phyloP scores from a whole-genome alignment of 2,797 vertebrate genomes.

The Gallinago stenura region DNA sequence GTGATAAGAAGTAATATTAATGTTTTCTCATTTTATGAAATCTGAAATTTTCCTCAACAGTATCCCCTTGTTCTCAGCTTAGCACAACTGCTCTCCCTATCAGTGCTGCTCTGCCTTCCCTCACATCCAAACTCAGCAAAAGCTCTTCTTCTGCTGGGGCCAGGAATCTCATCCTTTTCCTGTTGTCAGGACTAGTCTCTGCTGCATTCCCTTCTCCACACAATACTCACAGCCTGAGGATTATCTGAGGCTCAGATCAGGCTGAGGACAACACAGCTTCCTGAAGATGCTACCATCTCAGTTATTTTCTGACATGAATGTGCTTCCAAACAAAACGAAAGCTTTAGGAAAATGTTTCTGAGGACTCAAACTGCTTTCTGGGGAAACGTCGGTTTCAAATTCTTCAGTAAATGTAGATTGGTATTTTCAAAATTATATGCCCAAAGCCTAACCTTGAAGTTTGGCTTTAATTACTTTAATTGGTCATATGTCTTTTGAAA shows the following conservation, averaged over 20 bases:
- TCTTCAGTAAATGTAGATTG: not conserved
- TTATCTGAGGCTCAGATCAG: not conserved
- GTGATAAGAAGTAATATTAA: not conserved
- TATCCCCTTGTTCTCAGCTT: not conserved
- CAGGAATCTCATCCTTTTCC: not conserved
- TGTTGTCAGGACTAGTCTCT: not conserved
- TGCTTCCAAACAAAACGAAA: not conserved
- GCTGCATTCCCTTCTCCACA: not conserved
- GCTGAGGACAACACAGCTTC: not conserved
- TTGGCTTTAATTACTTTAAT: not conserved
- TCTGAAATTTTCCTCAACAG: not conserved
- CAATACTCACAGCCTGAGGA: not conserved
- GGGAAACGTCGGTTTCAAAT: not conserved
- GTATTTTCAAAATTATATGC: not conserved
- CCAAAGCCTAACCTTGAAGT: not conserved
- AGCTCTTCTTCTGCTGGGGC: not conserved
- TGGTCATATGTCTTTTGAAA: not conserved
- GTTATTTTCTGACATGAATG: not conserved
- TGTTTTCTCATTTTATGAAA: not conserved
- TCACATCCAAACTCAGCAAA: not conserved
- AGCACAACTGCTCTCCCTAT: not conserved
- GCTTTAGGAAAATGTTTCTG: not conserved
- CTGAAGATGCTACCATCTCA: not conserved
- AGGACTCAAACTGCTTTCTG: not conserved
- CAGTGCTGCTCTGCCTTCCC: not conserved